A percentile compares a stretch with the other conserved stretches of the same genome.
Evolutionary conservation across 2,888 invertebrate genomes (phyloP).

Genomic region (Ectobius pallidus): DNA sequence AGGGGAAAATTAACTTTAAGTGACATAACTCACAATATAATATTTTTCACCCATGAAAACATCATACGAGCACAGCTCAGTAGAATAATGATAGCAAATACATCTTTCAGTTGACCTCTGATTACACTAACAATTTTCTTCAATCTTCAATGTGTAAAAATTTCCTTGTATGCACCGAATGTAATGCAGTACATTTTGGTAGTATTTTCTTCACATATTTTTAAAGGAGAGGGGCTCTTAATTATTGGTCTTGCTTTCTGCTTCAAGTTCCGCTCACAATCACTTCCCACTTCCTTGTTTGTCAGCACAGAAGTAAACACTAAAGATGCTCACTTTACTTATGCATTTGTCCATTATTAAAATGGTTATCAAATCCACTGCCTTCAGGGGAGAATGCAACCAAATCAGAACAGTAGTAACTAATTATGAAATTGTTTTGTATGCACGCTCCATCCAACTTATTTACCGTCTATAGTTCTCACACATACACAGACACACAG

Average conservation of each 20-base stretch:
- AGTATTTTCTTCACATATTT: slow-evolving; percentile 14
- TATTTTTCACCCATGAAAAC: background rate
- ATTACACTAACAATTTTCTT: background rate
- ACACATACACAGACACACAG: slow-evolving; percentile 6
- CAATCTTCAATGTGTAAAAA: background rate
- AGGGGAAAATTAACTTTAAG: slow-evolving; percentile 4
- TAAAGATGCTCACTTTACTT: slow-evolving; percentile 18
- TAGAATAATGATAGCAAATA: background rate
- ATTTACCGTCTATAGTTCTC: background rate
- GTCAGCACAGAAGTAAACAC: slow-evolving; percentile 14
- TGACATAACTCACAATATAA: slow-evolving; percentile 2
- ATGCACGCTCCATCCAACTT: slow-evolving; percentile 20
- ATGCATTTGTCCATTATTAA: slow-evolving; percentile 3
- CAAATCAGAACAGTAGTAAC: slow-evolving; percentile 18
- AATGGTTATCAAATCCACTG: slow-evolving; percentile 23
- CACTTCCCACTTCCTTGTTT: slow-evolving; percentile 22
- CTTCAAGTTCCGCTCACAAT: slow-evolving; percentile 24
- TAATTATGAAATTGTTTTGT: slow-evolving; percentile 23
- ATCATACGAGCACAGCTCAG: slow-evolving; percentile 16
- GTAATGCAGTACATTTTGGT: background rate
- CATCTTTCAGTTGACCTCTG: background rate
- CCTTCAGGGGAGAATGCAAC: slow-evolving; percentile 25
- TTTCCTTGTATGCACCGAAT: background rate
- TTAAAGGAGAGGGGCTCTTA: slow-evolving; percentile 13
- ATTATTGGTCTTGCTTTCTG: slow-evolving; percentile 22